Conservation (phyloP, 1,140 invertebrate genomes). For the Platorchestia sp. region DNA sequence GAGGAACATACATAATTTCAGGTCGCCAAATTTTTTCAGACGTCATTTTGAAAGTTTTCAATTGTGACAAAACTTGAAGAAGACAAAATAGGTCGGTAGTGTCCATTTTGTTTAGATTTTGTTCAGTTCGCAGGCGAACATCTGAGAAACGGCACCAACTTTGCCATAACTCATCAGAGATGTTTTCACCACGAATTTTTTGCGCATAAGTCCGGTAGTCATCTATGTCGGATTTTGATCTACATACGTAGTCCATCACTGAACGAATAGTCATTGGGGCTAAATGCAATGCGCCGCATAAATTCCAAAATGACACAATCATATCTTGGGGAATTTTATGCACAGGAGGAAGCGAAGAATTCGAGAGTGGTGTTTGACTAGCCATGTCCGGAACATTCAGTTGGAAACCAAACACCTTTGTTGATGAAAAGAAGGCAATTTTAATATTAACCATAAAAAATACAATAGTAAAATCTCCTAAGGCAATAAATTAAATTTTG, state of each 20-base stretch:
- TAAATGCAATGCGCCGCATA: neutral
- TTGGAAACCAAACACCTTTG: neutral
- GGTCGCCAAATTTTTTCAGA: neutral
- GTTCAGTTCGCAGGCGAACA: neutral
- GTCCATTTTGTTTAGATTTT: neutral
- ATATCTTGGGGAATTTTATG: neutral
- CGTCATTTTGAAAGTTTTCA: neutral
- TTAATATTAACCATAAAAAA: no score
- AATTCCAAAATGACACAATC: neutral
- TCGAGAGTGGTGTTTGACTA: neutral
- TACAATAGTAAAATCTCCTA: no score
- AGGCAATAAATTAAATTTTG: no score
- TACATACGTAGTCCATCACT: neutral
- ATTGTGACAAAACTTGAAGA: neutral
- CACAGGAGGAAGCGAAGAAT: neutral
- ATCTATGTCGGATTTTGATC: neutral
- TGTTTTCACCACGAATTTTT: neutral
- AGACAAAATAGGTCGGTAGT: neutral
- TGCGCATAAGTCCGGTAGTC: neutral
- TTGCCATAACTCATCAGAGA: neutral
- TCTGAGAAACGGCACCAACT: neutral
- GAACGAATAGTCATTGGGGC: neutral
- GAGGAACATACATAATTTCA: neutral
- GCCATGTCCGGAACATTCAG: neutral
- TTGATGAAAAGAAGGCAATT: no score